phyloP scores from a whole-genome alignment of 2,113 vertebrate genomes.

The Chloebia gouldiae region DNA sequence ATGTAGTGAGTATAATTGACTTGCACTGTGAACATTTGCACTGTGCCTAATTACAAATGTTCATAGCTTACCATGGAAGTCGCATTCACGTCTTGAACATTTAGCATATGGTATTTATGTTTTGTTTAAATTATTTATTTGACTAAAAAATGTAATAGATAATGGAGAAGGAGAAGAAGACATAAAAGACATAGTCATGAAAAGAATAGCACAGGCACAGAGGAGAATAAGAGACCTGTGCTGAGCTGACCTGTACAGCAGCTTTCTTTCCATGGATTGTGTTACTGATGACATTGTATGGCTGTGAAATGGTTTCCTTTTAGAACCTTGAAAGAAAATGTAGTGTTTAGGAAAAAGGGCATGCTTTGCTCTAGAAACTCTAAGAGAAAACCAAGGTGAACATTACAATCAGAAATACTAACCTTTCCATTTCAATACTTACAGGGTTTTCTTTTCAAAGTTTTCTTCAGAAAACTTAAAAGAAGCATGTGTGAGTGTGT shows the following conservation, averaged over 20 bases:
- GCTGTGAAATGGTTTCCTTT: background rate
- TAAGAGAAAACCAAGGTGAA: background rate
- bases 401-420: background rate
- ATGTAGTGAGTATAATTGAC: background rate
- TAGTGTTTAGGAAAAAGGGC: background rate
- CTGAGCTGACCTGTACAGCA: background rate
- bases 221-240: background rate
- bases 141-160: background rate
- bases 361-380: background rate
- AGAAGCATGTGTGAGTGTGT: background rate
- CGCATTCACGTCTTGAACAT: background rate
- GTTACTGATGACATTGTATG: background rate
- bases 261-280: background rate
- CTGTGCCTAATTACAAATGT: background rate
- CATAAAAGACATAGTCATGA: fast-evolving
- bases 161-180: background rate
- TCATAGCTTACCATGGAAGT: background rate
- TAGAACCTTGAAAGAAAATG: background rate
- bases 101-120: background rate
- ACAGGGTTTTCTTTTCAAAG: background rate
- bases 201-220: background rate
- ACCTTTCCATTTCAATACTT: background rate
- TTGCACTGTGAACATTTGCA: background rate
- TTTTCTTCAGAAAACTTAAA: background rate
- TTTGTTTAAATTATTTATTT: background rate